These are phyloP conservation scores for Lycorma delicatula DNA, from an alignment of 1,140 invertebrate genomes.

Conservation along the genomic window DNA sequence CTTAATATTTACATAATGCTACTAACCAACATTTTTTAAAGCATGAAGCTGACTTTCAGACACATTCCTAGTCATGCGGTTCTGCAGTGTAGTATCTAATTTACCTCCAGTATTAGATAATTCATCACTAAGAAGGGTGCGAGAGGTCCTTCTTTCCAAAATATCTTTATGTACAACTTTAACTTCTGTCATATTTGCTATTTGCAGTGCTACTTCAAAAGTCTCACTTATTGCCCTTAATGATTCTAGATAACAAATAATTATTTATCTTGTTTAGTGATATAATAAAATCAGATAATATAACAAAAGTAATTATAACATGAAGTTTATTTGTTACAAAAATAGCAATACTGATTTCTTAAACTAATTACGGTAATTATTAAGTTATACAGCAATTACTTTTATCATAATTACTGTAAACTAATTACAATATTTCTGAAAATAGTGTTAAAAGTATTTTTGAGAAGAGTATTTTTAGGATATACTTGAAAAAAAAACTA, in stretches of 20 bases:
- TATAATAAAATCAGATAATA: not conserved
- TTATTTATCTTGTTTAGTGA: not conserved
- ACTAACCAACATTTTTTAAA: constrained; percentile 52
- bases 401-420: too few relatives aligned
- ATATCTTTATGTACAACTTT: constrained; percentile 4
- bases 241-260: constrained; percentile 61
- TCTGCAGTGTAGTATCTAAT: not conserved
- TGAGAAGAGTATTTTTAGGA: too few relatives aligned
- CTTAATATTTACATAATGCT: constrained; percentile 1
- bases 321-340: constrained; percentile 2
- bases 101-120: not conserved
- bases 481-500: too few relatives aligned
- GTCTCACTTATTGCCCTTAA: constrained; percentile 79
- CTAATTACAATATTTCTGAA: too few relatives aligned
- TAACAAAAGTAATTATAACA: not conserved
- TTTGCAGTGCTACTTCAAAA: constrained; percentile 70
- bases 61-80: constrained; percentile 49
- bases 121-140: too few relatives aligned
- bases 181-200: constrained; percentile 35
- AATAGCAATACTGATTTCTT: too few relatives aligned
- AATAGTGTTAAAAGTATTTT: too few relatives aligned
- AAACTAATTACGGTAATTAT: too few relatives aligned
- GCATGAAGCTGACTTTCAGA: constrained; percentile 53
- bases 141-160: constrained; percentile 6
- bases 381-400: too few relatives aligned